Conservation (phyloP, 2,797 vertebrate genomes). For the Australoheros facetus region DNA sequence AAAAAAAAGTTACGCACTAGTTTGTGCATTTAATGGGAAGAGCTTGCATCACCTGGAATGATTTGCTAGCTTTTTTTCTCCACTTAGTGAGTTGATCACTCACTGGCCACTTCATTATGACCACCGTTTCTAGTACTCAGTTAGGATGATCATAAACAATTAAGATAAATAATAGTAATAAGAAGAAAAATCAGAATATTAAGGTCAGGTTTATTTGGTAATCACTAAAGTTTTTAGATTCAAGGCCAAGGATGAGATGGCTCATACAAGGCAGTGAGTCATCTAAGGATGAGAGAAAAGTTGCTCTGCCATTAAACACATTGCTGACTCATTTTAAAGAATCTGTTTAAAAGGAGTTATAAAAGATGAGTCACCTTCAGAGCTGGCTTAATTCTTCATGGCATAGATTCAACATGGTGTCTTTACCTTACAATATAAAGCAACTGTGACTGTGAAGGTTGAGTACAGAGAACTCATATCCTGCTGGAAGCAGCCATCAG, state of each 20-base stretch:
- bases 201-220: conserved; percentile 39
- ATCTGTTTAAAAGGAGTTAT: not conserved
- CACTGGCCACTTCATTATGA: not conserved
- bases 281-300: conserved; percentile 19
- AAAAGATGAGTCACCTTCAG: not conserved
- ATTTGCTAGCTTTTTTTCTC: not conserved
- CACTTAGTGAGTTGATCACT: not conserved
- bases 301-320: conserved; percentile 34
- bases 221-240: conserved; percentile 13
- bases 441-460: too few relatives aligned
- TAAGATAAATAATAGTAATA: not conserved
- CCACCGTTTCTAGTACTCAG: too few relatives aligned
- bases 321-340: not conserved
- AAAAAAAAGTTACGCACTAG: not conserved
- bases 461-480: too few relatives aligned
- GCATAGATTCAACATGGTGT: not conserved
- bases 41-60: not conserved
- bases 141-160: not conserved
- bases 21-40: not conserved
- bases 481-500: too few relatives aligned
- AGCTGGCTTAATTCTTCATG: not conserved
- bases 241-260: conserved; percentile 20
- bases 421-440: too few relatives aligned
- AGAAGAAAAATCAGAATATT: conserved; percentile 32
- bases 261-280: conserved; percentile 27